Percentiles rank a stretch among this genome's conserved stretches.
These are phyloP conservation scores for Plebejus argus DNA, from an alignment of 2,888 invertebrate genomes.

Conservation along the genomic window DNA sequence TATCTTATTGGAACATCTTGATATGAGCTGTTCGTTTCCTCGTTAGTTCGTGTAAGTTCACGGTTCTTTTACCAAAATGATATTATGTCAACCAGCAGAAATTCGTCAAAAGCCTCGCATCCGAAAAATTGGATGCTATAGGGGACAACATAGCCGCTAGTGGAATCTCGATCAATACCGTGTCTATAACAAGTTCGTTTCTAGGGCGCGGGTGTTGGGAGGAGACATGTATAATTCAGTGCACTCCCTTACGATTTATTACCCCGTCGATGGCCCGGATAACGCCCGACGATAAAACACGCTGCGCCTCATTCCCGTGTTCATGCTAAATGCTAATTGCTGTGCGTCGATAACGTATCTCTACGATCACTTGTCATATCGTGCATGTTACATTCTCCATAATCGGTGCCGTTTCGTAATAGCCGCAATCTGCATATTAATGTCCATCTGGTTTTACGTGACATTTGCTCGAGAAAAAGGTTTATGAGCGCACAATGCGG, in stretches of 20 bases:
- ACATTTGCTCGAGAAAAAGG: not conserved
- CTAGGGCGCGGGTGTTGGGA: constrained; percentile 18
- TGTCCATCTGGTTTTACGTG: not conserved
- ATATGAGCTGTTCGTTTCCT: not conserved
- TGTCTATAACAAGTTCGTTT: constrained; percentile 11
- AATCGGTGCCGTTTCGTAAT: not conserved
- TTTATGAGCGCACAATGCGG: constrained; percentile 29
- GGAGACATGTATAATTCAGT: constrained; percentile 21
- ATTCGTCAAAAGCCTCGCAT: not conserved
- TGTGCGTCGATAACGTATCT: constrained; percentile 17
- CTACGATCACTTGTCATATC: not conserved
- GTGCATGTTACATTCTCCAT: not conserved
- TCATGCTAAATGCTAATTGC: constrained; percentile 11
- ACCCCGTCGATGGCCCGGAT: constrained; percentile 9
- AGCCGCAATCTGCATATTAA: not conserved
- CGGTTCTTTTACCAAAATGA: not conserved
- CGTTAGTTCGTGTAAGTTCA: not conserved
- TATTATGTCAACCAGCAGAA: not conserved
- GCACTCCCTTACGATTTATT: constrained; percentile 22
- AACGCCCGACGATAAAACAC: constrained; percentile 15
- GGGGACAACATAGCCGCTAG: not conserved
- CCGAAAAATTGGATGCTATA: not conserved
- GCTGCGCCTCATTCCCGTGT: not conserved
- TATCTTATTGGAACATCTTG: not conserved
- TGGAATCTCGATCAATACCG: constrained; percentile 10